These are phyloP conservation scores for Pseudomyrmex dendroicus DNA, from an alignment of 1,140 invertebrate species.

Conservation along the genomic window DNA sequence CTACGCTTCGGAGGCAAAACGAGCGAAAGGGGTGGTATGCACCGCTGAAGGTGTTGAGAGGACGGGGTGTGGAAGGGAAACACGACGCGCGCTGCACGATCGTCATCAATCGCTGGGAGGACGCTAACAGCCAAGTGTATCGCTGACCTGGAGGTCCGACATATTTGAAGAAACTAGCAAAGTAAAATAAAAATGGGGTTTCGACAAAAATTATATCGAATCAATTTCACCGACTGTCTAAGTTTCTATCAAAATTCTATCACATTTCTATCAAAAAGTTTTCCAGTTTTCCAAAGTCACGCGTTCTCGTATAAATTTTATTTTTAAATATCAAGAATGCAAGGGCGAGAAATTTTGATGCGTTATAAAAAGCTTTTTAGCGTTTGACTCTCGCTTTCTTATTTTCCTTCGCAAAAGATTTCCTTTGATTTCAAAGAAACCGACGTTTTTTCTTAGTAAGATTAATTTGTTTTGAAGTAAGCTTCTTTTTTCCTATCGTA, in stretches of 20 bases:
- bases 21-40: slow-evolving; percentile 36
- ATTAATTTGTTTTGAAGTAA: background rate
- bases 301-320: slow-evolving; percentile 21
- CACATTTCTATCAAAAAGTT: background rate
- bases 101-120: slow-evolving; percentile 14
- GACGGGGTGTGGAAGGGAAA: background rate
- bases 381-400: background rate
- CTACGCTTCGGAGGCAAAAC: slow-evolving; percentile 12
- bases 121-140: slow-evolving; percentile 33
- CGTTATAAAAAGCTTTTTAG: background rate
- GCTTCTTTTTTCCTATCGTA: background rate
- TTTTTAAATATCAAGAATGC: slow-evolving; percentile 10
- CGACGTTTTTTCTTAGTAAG: background rate
- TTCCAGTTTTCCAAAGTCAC: background rate
- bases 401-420: background rate
- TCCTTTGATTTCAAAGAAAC: too few species aligned
- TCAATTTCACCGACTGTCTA: background rate
- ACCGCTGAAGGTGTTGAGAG: background rate
- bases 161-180: too few species aligned
- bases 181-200: background rate
- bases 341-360: slow-evolving; percentile 10
- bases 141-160: background rate
- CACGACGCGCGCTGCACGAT: slow-evolving; percentile 32
- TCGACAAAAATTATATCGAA: background rate
- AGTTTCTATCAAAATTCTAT: too few species aligned